Evolutionary conservation across 2,888 invertebrate species (phyloP).

Genomic region (Thyatira batis): DNA sequence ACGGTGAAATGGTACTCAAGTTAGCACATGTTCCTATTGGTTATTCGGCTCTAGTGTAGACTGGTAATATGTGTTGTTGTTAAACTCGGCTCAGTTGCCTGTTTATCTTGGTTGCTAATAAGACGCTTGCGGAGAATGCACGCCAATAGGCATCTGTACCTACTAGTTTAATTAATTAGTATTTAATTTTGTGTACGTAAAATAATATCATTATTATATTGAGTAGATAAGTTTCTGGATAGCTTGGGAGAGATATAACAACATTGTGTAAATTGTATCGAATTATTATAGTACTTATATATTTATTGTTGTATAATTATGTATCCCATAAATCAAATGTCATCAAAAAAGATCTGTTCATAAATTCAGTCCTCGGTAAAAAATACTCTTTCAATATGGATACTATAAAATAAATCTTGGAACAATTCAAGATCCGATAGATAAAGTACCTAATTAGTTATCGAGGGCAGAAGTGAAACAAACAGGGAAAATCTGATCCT

Average conservation of each 20-base stretch:
- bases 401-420: not conserved
- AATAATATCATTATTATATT: no score
- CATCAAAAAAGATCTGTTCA: no score
- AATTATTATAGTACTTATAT: no score
- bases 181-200: no score
- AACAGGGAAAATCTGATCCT: conserved; percentile 28
- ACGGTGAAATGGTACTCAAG: not conserved
- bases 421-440: conserved; percentile 22
- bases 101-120: not conserved
- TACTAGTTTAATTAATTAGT: no score
- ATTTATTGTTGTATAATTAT: no score
- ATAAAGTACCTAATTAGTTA: conserved; percentile 31
- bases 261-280: no score
- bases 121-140: not conserved
- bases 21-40: not conserved
- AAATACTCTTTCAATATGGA: not conserved
- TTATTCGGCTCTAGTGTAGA: not conserved
- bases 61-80: not conserved
- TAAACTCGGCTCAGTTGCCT: not conserved
- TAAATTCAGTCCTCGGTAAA: no score
- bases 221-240: no score
- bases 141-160: not conserved
- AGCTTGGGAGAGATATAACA: no score
- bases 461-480: conserved; percentile 22
- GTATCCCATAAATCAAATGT: no score